These are phyloP conservation scores for Hydractinia symbiolongicarpus DNA, from an alignment of 30 jellyfish, hydroid and myxozoan species.

Conservation along the genomic window DNA sequence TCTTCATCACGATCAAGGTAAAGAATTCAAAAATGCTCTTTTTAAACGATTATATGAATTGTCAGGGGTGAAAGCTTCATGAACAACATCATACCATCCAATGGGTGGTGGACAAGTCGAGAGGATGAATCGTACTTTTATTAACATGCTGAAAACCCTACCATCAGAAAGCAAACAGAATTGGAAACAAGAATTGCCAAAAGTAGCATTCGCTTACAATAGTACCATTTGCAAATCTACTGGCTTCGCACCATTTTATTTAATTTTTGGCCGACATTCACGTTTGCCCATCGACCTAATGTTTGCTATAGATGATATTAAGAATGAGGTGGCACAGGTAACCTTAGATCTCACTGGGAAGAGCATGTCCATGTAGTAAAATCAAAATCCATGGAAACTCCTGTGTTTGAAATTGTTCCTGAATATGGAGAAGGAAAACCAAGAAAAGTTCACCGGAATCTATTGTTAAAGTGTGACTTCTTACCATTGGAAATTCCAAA, in stretches of 20 bases:
- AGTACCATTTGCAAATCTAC: constrained; percentile 33
- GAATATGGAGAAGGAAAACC: constrained; percentile 7
- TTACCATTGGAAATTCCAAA: constrained; percentile 9
- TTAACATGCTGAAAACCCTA: no score
- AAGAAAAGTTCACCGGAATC: constrained; percentile 21
- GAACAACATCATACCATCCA: constrained; percentile 17
- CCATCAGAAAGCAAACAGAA: no score
- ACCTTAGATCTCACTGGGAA: constrained; percentile 34
- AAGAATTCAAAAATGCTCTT: constrained; percentile 15
- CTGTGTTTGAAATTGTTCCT: constrained; percentile 17
- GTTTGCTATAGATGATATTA: constrained; percentile 12
- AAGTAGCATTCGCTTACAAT: background rate
- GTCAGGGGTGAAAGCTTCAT: constrained; percentile 17
- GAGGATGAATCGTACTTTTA: background rate
- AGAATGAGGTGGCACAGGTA: constrained; percentile 32
- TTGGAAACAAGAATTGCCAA: background rate
- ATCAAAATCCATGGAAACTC: constrained; percentile 6
- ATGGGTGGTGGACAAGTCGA: constrained; percentile 1
- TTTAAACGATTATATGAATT: background rate
- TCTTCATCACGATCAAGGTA: constrained; percentile 33
- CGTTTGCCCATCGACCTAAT: constrained; percentile 37
- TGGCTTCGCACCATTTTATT: constrained; percentile 41
- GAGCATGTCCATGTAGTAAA: constrained; percentile 15
- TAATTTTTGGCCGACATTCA: constrained; percentile 30
- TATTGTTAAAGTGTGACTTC: constrained; percentile 22